Evolutionary conservation across 2,113 vertebrate species (phyloP), one percentile per base, ranked within the genome.

Genomic region (Erythrolamprus reginae): DNA sequence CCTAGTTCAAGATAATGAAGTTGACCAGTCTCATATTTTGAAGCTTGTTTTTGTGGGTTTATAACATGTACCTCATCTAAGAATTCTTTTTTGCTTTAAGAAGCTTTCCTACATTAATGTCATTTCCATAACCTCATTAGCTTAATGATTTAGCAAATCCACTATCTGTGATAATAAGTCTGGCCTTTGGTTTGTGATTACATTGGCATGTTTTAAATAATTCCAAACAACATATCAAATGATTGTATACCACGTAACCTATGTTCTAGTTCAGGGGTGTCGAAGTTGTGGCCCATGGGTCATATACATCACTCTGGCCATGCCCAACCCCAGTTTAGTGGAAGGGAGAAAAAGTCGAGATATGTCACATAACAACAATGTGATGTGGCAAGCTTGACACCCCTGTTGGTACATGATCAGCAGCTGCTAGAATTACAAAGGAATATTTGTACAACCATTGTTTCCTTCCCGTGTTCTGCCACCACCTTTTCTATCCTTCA

Each of bases 291-390:
- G 21, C 8, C 55, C 23, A 2, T 2, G 53, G 6, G 6, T 7
- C 1, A 0, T 6, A 24, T 56, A 23, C 23, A 24, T 24, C 55
- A 56, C 23, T 9, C 23, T 23, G 23, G 55, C 55, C 53, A 55
- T 0, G 21, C 6, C 21, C 21, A 55, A 1, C 6, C 53, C 53
- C 21, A 2, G 55, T 56, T 56, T 56, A 56, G 2, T 24, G 23
- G 24, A 56, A 23, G 2, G 23, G 2, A 8, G 0, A 3, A 24
- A 56, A 5, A n/a, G n/a, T 56, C 2, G 1, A 1, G 8, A 56
- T 56, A 56, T 6, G 0, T 56, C 55, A 56, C 23, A 3, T 56
- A 19, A 56, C 8, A 6, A 56, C 7, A 52, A 17, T 52, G 1
- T 56, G 23, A 56, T 7, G 2, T 56, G 55, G 51, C 51, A 52